Conservation (phyloP, 1,140 invertebrate species). For the Lepidurus couesii region DNA sequence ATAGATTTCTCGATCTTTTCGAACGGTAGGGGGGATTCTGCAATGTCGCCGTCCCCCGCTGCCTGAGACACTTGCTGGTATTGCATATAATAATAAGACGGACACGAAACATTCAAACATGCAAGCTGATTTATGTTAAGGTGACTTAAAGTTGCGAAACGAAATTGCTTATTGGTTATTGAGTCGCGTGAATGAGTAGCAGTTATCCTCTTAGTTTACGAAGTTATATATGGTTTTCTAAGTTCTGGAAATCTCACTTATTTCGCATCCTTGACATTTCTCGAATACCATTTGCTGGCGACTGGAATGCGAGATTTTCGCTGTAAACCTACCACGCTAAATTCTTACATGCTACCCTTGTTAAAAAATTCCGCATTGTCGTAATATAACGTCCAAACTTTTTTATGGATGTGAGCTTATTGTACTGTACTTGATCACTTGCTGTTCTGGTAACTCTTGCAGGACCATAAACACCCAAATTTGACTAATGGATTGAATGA, state of each 20-base stretch:
- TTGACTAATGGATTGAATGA: too few species aligned
- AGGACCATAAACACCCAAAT: too few species aligned
- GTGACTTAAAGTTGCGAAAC: background rate
- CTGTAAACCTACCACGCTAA: too few species aligned
- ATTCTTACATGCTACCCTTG: too few species aligned
- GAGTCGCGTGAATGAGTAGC: background rate
- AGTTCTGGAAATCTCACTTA: background rate
- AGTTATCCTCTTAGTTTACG: background rate
- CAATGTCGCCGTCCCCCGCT: slow-evolving; percentile 20
- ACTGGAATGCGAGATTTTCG: too few species aligned
- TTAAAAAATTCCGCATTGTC: too few species aligned
- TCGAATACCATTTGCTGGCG: too few species aligned
- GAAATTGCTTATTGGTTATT: slow-evolving; percentile 4
- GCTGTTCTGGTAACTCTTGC: too few species aligned
- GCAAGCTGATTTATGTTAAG: slow-evolving; percentile 7
- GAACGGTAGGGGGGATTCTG: slow-evolving; percentile 13
- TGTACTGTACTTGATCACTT: too few species aligned
- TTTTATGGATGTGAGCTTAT: too few species aligned
- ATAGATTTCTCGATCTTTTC: slow-evolving; percentile 5
- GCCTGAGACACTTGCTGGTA: slow-evolving; percentile 17
- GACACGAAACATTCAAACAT: slow-evolving; percentile 3
- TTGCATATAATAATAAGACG: slow-evolving; percentile 16
- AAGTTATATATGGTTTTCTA: background rate
- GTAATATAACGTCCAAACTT: too few species aligned
- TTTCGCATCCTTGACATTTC: background rate